Base-by-base conservation (phyloP, 2,888 invertebrate genomes). In the Netelia fuscicornis region DNA sequence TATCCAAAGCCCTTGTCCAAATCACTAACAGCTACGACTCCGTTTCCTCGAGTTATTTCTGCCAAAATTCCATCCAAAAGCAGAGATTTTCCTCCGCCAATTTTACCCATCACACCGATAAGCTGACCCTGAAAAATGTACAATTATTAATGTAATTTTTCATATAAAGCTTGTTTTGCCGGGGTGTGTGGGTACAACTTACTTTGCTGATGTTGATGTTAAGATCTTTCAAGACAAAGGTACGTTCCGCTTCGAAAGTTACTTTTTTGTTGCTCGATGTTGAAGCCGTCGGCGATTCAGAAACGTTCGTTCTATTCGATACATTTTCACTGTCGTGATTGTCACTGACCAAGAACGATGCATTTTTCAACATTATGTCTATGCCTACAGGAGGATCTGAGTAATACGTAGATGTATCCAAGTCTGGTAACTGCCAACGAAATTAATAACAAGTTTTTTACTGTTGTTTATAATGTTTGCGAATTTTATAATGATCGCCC, bases 61-160 rank as follows among this genome's bases (percentile, higher is more conserved):
- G 97, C 98, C 75, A 98, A 94, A 74, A 99, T 95, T 0, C 98
- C 97, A 76, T 96, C 95, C 25, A 99, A 94, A 1, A 99, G 94
- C 0, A 98, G 97, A 11, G 98, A 97, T 94, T 99, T 99, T 10
- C 99, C 99, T 89, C 97, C 96, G 0, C 99, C 99, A 1, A 99
- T 97, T 86, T 96, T 95, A 0, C 99, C 99, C 88, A 98, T 96
- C 11, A 99, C 95, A 37, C 98, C 99, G 20, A 99, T 94, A 84
- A 98, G 95, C 88, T 97, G 96, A 0, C 97, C 97, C 95, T 97
- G 93, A 8, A 94, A 94, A 20, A 94, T 94, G 52, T 54, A 30
- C 25, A 13, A 62, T 10, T 65, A 94, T 93, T 60, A 88, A 52
- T 11, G 6, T 8, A 71, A 54, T 37, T 92, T 83, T 95, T 89